Conservation (phyloP, 1,140 invertebrate species). For the Archegozetes longisetosus region DNA sequence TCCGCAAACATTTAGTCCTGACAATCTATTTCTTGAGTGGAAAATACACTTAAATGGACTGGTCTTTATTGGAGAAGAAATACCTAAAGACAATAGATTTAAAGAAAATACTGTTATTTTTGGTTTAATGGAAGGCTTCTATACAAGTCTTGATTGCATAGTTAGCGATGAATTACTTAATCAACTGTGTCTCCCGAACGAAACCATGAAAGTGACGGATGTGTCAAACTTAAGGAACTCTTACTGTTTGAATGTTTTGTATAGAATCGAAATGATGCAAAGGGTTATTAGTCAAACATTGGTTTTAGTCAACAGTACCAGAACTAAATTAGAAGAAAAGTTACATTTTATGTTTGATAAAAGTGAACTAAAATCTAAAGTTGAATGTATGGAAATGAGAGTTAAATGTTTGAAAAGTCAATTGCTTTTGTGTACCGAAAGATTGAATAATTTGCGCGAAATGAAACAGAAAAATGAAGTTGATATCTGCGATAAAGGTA, state of each 20-base stretch:
- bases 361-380: constrained; percentile 22
- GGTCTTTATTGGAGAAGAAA: constrained; percentile 24
- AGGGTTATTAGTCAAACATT: constrained; percentile 40
- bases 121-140: constrained; percentile 69
- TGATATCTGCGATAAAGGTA: constrained; percentile 39
- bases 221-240: neutral
- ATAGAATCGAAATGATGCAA: constrained; percentile 39
- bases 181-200: neutral
- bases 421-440: constrained; percentile 16
- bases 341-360: constrained; percentile 21
- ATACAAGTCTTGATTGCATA: constrained; percentile 26
- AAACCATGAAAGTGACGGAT: neutral
- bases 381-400: constrained; percentile 21
- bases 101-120: constrained; percentile 70
- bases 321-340: constrained; percentile 34
- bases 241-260: constrained; percentile 21
- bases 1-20: too few relatives aligned
- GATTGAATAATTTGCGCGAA: constrained; percentile 16
- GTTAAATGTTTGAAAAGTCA: constrained; percentile 25
- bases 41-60: constrained; percentile 4
- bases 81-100: constrained; percentile 47
- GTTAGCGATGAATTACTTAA: neutral
- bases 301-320: constrained; percentile 35
- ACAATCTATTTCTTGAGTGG: constrained; percentile 8
- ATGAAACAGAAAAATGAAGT: constrained; percentile 23